Evolutionary conservation across 2,113 vertebrate species (phyloP).

Genomic region (Phaetusa simplex): DNA sequence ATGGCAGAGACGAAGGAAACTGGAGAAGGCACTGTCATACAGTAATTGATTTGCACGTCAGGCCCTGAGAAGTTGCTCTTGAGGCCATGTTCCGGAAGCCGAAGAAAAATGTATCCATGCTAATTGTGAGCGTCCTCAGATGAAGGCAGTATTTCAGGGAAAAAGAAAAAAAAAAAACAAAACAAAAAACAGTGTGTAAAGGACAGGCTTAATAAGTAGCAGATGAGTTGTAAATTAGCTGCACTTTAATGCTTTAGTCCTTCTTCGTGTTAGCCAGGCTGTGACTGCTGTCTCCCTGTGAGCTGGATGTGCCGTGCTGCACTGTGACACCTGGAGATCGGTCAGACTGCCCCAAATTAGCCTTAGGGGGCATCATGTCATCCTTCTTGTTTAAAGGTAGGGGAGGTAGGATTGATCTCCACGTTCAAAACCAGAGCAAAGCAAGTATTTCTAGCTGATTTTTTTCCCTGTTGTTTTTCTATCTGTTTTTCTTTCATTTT

Average conservation of each 20-base stretch:
- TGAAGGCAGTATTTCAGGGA: background rate
- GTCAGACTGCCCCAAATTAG: background rate
- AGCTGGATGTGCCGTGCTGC: background rate
- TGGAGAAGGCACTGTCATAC: background rate
- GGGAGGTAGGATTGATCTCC: background rate
- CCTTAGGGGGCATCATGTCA: background rate
- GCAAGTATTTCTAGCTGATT: background rate
- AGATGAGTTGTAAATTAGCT: slow-evolving; percentile 56
- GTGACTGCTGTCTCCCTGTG: background rate
- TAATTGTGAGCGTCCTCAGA: background rate
- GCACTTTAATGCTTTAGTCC: background rate
- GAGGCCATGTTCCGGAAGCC: background rate
- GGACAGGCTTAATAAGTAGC: slow-evolving; percentile 15
- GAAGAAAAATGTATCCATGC: background rate
- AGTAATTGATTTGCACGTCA: background rate
- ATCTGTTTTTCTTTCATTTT: background rate
- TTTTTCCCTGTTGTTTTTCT: background rate
- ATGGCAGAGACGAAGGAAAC: background rate
- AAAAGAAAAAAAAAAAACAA: background rate
- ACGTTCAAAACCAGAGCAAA: background rate
- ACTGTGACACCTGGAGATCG: background rate
- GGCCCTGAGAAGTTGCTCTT: background rate
- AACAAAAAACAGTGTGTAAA: background rate
- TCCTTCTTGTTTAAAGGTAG: background rate
- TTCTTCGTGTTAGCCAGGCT: background rate